phyloP scores from a whole-genome alignment of 2,888 invertebrate species.

The Cryptocheilus praepositus region DNA sequence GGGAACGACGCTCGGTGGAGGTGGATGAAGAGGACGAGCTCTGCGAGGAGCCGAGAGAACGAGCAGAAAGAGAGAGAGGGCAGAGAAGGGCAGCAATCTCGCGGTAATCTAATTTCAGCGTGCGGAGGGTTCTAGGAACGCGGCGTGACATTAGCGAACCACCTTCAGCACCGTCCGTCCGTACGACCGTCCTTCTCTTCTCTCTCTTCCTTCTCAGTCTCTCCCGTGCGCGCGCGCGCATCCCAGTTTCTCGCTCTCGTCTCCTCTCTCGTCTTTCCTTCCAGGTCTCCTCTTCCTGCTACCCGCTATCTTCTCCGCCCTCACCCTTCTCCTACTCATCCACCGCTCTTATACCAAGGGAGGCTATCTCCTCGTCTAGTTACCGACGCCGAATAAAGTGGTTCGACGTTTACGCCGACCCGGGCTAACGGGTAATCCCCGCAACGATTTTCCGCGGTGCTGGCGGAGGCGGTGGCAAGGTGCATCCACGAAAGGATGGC shows the following conservation, averaged over 20 bases:
- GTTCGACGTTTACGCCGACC: slow-evolving; percentile 61
- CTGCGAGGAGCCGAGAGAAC: slow-evolving; percentile 13
- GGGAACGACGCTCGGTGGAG: slow-evolving; percentile 54
- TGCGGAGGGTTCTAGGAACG: slow-evolving; percentile 72
- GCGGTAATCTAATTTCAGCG: slow-evolving; percentile 73
- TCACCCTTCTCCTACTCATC: slow-evolving; percentile 26
- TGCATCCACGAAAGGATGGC: slow-evolving; percentile 31
- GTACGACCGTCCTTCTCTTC: slow-evolving; percentile 37
- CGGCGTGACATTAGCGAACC: slow-evolving; percentile 70
- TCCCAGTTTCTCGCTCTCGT: slow-evolving; percentile 21
- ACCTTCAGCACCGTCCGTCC: slow-evolving; percentile 58
- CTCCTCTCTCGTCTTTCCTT: slow-evolving; percentile 37
- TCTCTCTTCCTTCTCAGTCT: slow-evolving; percentile 26
- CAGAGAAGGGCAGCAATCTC: slow-evolving; percentile 68
- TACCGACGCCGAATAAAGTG: slow-evolving; percentile 61
- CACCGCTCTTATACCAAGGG: slow-evolving; percentile 51
- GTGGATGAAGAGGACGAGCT: slow-evolving; percentile 43
- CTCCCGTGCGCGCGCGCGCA: neutral
- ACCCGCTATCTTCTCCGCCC: slow-evolving; percentile 17
- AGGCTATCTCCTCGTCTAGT: slow-evolving; percentile 59
- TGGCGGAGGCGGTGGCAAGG: slow-evolving; percentile 6
- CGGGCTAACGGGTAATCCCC: slow-evolving; percentile 57
- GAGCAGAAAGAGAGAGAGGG: slow-evolving; percentile 36
- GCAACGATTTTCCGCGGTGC: slow-evolving; percentile 20
- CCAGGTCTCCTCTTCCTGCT: slow-evolving; percentile 5